A percentile compares a stretch with the other conserved stretches of the same genome.
Conservation (phyloP, 2,888 invertebrate species). For the Dione juno region DNA sequence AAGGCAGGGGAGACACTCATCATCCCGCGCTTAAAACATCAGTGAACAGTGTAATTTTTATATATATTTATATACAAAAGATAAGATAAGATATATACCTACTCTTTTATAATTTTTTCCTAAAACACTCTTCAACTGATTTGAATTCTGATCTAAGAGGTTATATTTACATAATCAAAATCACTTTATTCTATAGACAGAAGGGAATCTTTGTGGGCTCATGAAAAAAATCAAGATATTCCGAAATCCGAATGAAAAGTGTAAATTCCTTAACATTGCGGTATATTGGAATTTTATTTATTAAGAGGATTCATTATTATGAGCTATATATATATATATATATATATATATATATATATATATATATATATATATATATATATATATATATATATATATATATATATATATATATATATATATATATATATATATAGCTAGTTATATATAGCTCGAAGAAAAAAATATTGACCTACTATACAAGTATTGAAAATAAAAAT, state of each 20-base stretch:
- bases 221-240: not conserved
- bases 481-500: too few relatives aligned
- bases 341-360: too few relatives aligned
- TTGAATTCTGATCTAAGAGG: too few relatives aligned
- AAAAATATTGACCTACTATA: too few relatives aligned
- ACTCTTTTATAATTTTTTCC: too few relatives aligned
- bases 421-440: too few relatives aligned
- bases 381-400: too few relatives aligned
- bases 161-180: conserved; percentile 15
- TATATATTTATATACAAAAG: too few relatives aligned
- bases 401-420: too few relatives aligned
- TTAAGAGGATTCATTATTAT: conserved; percentile 40
- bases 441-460: too few relatives aligned
- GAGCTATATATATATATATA: conserved; percentile 6
- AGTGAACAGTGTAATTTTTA: conserved; percentile 11
- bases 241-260: conserved; percentile 28
- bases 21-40: not conserved
- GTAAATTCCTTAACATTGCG: conserved; percentile 32
- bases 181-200: conserved; percentile 31
- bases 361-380: too few relatives aligned
- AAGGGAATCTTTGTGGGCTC: conserved; percentile 18
- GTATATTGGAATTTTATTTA: conserved; percentile 41
- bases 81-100: not conserved
- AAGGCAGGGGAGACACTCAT: conserved; percentile 17
- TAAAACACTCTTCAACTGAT: too few relatives aligned